phyloP scores from a whole-genome alignment of 2,888 invertebrate species.

The Folsomia manolachei region DNA sequence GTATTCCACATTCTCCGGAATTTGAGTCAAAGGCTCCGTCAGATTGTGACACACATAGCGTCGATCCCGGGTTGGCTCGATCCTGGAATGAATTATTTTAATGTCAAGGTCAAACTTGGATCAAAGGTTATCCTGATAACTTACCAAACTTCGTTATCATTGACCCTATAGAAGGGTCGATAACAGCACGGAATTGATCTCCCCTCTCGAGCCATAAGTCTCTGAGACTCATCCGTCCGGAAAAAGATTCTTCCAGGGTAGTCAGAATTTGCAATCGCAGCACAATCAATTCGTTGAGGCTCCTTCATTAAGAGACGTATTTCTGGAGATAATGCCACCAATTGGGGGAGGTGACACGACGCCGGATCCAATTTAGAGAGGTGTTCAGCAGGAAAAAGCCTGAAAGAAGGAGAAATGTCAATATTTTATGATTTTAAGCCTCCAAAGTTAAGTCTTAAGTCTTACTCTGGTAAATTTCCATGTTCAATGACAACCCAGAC shows the following conservation, averaged over 20 bases:
- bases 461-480: slow-evolving; percentile 16
- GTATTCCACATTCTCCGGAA: slow-evolving; percentile 25
- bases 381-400: slow-evolving; percentile 13
- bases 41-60: slow-evolving; percentile 23
- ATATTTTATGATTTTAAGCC: not conserved
- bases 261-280: not conserved
- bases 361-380: not conserved
- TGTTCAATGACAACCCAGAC: not conserved
- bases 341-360: slow-evolving; percentile 21
- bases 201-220: not conserved
- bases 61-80: slow-evolving; percentile 11
- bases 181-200: slow-evolving; percentile 24
- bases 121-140: too few species aligned
- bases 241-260: slow-evolving; percentile 17
- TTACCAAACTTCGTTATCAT: slow-evolving; percentile 26
- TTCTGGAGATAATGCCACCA: slow-evolving; percentile 30
- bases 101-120: too few species aligned
- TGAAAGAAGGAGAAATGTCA: too few species aligned
- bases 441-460: not conserved
- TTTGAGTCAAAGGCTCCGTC: slow-evolving; percentile 13
- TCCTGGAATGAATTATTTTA: slow-evolving; percentile 11
- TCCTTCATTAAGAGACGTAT: slow-evolving; percentile 9
- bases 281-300: slow-evolving; percentile 10
- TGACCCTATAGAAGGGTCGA: slow-evolving; percentile 26
- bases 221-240: slow-evolving; percentile 14